phyloP scores from a whole-genome alignment of 2,797 vertebrate species.

The Eurystomus glaucurus region DNA sequence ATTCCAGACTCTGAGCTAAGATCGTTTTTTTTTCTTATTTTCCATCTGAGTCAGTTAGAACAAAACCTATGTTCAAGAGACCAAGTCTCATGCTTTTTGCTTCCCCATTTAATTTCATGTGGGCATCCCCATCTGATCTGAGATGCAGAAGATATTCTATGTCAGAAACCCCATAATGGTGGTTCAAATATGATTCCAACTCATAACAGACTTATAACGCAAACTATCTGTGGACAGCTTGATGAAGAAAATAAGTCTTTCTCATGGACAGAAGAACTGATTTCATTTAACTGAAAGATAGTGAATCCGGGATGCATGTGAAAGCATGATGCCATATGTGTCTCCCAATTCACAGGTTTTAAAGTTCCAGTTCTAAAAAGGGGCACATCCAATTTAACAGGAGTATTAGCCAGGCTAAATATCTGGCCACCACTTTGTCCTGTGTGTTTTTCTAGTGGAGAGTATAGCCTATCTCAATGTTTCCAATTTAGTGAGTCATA shows the following conservation, averaged over 20 bases:
- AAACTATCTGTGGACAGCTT: constrained; percentile 24
- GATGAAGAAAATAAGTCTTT: constrained; percentile 8
- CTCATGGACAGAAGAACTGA: neutral
- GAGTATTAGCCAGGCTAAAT: neutral
- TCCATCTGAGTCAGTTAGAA: constrained; percentile 54
- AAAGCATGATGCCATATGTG: neutral
- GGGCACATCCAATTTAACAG: neutral
- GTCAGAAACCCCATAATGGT: neutral
- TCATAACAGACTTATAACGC: neutral
- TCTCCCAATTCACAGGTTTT: neutral
- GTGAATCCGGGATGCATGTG: neutral
- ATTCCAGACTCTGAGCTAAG: constrained; percentile 54
- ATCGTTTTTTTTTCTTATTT: constrained; percentile 14
- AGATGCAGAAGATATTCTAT: neutral
- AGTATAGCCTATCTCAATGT: neutral
- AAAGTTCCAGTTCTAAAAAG: neutral
- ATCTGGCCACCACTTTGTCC: neutral
- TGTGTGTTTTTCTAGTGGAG: neutral
- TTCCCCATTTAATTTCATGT: neutral
- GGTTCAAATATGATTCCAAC: neutral
- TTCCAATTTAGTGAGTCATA: neutral
- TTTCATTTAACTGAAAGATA: neutral
- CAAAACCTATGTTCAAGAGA: constrained; percentile 22
- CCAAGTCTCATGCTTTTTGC: neutral
- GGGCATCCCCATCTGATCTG: neutral